Evolutionary conservation across 1,140 invertebrate species (phyloP).

Genomic region (Pissodes strobi): DNA sequence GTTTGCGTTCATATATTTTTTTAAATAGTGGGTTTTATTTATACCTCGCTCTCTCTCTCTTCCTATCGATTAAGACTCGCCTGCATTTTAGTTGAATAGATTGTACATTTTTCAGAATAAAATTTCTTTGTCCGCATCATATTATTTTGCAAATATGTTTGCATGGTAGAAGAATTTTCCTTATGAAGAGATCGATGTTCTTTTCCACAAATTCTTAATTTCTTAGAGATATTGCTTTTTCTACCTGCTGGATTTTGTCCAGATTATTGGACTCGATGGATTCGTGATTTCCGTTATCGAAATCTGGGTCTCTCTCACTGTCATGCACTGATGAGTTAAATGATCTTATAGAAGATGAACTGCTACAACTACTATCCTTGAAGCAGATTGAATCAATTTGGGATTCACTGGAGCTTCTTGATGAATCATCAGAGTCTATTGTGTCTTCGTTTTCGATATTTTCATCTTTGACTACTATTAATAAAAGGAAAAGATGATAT

Average conservation of each 20-base stretch:
- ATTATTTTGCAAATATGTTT: constrained; percentile 12
- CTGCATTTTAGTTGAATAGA: constrained; percentile 12
- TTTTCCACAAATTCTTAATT: constrained; percentile 22
- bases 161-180: neutral
- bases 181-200: constrained; percentile 2
- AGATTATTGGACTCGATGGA: constrained; percentile 13
- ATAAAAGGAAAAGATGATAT: neutral
- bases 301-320: neutral
- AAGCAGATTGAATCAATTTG: neutral
- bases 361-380: neutral
- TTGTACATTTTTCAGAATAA: constrained; percentile 8
- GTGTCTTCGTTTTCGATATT: neutral
- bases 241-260: constrained; percentile 8
- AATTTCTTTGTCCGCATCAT: constrained; percentile 5
- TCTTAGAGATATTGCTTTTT: constrained; percentile 17
- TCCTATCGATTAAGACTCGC: neutral
- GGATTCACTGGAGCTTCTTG: neutral
- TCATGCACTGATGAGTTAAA: neutral
- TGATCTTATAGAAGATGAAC: neutral
- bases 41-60: neutral
- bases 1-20: constrained; percentile 13
- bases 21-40: constrained; percentile 22
- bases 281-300: neutral
- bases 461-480: neutral
- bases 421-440: too few relatives aligned